Conservation (phyloP, 1,140 invertebrate species). For the Drosophila nebulosa region DNA sequence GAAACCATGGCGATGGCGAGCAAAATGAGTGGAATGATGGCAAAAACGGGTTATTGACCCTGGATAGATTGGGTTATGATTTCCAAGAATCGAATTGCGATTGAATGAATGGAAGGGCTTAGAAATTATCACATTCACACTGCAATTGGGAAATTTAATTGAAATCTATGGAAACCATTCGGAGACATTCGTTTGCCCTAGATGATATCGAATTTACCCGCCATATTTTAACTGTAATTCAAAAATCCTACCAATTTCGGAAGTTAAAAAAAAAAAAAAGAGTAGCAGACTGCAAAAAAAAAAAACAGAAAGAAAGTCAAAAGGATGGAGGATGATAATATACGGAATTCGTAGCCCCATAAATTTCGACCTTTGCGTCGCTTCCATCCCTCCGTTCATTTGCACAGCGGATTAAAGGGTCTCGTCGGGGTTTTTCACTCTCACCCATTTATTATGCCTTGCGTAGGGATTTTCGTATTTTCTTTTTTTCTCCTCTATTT, state of each 20-base stretch:
- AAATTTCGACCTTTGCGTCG: conserved; percentile 55
- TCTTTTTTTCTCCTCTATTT: conserved; percentile 35
- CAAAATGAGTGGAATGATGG: background rate
- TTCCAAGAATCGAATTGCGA: background rate
- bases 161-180: conserved; percentile 32
- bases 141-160: conserved; percentile 43
- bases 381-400: conserved; percentile 39
- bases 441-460: conserved; percentile 67
- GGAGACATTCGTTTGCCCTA: conserved; percentile 26
- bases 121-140: background rate
- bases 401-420: conserved; percentile 74
- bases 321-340: background rate
- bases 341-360: conserved; percentile 49
- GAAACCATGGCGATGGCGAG: background rate
- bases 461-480: conserved; percentile 65
- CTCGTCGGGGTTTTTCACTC: conserved; percentile 68
- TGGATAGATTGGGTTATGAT: background rate
- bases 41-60: background rate
- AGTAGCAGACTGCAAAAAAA: conserved; percentile 27
- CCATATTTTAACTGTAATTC: conserved; percentile 54
- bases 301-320: conserved; percentile 16
- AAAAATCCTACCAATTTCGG: conserved; percentile 34
- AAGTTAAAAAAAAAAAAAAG: conserved; percentile 45
- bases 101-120: background rate
- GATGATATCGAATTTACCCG: conserved; percentile 59